Evolutionary conservation across 2,888 invertebrate species (phyloP), one percentile per base, ranked within the genome.

Genomic region (Troglohyphantes excavatus): DNA sequence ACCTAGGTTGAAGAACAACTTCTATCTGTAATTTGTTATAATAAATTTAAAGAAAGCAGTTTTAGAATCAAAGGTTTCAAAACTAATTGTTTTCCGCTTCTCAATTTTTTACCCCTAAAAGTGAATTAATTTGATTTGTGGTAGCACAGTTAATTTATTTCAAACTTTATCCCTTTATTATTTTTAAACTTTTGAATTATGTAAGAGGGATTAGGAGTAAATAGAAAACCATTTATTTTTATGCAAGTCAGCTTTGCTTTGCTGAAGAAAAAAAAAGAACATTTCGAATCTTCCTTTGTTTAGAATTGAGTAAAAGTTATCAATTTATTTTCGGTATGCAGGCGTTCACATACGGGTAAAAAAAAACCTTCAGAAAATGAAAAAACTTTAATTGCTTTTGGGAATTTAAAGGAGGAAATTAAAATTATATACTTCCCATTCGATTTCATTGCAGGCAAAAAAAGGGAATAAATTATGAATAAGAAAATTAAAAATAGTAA

Each of bases 181-280:
- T 21, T 46, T 68, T 67, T 27, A 21, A 29, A 21, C 17, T 29
- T 70, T 75, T 63, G 78, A 78, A 70, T 86, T 53, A 78, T 43
- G 43, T 68, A 86, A 68, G 84, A 75, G 39, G 75, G 84, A 76
- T 85, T 85, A 85, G 68, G 33, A 59, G 61, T 53, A 85, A 76
- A 65, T 84, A 65, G 84, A 75, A 76, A 85, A 59, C 75, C 76
- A 76, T 85, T 85, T 85, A 76, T 75, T 85, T 85, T 75, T 85
- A 85, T 75, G 84, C 75, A 84, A n/a, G 84, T 67, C 84, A 67
- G 33, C 53, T 43, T 46, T 53, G 33, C 73, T n/a, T n/a, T 23
- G 67, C 84, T 53, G 73, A 53, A 75, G 75, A 84, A 84, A 76
- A 76, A 46, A 27, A 53, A 33, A 61, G 13, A 21, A 21, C 63